phyloP scores from a whole-genome alignment of 2,888 invertebrate genomes.

The Lithophane leautieri region DNA sequence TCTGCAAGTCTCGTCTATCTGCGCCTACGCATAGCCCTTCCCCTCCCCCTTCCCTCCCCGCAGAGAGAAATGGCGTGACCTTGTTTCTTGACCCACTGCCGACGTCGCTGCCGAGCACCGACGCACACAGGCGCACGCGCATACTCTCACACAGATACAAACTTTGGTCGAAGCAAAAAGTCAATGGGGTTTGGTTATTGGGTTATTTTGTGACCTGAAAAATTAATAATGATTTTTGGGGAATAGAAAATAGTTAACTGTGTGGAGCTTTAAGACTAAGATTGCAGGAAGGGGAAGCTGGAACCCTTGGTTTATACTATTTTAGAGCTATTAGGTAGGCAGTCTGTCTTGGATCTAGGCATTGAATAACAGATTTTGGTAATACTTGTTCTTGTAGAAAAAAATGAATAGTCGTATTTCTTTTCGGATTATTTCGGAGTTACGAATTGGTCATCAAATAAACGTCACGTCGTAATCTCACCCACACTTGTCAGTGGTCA shows the following conservation, averaged over 20 bases:
- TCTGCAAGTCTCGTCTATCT: slow-evolving; percentile 55
- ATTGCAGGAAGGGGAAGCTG: background rate
- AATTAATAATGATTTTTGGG: slow-evolving; percentile 14
- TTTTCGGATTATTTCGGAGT: background rate
- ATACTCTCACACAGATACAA: slow-evolving; percentile 60
- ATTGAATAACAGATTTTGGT: too few species aligned
- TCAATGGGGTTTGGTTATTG: slow-evolving; percentile 35
- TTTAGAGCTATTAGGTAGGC: background rate
- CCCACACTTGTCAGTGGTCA: too few species aligned
- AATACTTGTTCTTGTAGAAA: background rate
- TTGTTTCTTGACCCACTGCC: slow-evolving; percentile 89
- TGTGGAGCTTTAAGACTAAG: background rate
- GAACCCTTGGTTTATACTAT: too few species aligned
- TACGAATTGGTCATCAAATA: background rate
- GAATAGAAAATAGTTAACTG: background rate
- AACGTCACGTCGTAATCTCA: background rate
- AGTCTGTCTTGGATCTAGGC: background rate
- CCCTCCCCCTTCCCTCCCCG: slow-evolving; percentile 50
- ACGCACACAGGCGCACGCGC: slow-evolving; percentile 65
- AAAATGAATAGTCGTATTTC: background rate
- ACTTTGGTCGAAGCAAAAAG: slow-evolving; percentile 54
- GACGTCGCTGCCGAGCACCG: slow-evolving; percentile 87
- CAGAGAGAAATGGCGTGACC: slow-evolving; percentile 88
- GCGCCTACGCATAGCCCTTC: slow-evolving; percentile 72
- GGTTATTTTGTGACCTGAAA: slow-evolving; percentile 31